phyloP scores from a whole-genome alignment of 53 echinoderm and acorn worm species.

The Zoroaster sp. region DNA sequence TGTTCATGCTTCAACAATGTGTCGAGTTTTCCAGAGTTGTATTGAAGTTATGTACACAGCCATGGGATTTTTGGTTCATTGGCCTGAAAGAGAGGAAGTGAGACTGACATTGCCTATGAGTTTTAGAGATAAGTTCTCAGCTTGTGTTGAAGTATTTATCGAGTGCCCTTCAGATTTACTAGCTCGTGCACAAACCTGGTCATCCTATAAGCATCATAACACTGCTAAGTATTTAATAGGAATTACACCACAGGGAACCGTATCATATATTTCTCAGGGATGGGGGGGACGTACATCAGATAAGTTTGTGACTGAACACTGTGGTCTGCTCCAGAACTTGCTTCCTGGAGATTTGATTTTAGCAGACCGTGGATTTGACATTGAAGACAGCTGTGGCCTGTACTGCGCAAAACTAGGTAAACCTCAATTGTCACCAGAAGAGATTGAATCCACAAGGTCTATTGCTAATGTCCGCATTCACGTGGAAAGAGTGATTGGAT shows the following conservation, averaged over 20 bases:
- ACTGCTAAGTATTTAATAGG: slow-evolving; percentile 58
- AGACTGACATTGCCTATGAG: slow-evolving; percentile 54
- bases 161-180: slow-evolving; percentile 53
- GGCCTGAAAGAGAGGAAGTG: slow-evolving; percentile 54
- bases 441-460: slow-evolving; percentile 49
- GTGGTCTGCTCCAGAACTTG: slow-evolving; percentile 16
- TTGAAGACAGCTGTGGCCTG: slow-evolving; percentile 31
- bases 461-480: slow-evolving; percentile 62
- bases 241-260: slow-evolving; percentile 56
- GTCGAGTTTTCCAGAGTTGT: background rate
- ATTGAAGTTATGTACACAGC: background rate
- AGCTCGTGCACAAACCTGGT: slow-evolving; percentile 48
- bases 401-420: slow-evolving; percentile 36
- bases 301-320: slow-evolving; percentile 38
- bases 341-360: slow-evolving; percentile 47
- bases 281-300: slow-evolving; percentile 58
- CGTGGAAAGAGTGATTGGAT: slow-evolving; percentile 65
- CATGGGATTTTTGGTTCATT: slow-evolving; percentile 14
- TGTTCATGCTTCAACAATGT: background rate
- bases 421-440: slow-evolving; percentile 38
- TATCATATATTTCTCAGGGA: slow-evolving; percentile 53
- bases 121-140: slow-evolving; percentile 39
- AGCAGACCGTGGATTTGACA: slow-evolving; percentile 49
- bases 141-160: slow-evolving; percentile 55
- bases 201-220: slow-evolving; percentile 58